A percentile compares a stretch with the other conserved stretches of the same genome.
These are phyloP conservation scores for Odobenus rosmarus DNA, from an alignment of 2,113 vertebrate genomes.

Conservation along the genomic window DNA sequence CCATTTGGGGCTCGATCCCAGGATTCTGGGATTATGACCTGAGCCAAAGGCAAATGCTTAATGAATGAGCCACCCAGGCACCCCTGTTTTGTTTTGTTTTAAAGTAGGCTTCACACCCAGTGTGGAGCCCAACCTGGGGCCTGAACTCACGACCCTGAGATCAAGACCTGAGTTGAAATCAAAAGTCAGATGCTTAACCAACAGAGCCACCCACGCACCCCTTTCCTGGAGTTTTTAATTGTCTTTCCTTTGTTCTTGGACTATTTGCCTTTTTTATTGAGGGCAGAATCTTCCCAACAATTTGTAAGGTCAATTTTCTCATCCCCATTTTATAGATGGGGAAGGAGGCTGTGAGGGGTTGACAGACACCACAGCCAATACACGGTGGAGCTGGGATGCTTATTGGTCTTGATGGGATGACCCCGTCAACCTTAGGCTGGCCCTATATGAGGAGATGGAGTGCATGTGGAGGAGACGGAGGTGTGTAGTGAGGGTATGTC, in stretches of 20 bases:
- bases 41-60: too few species aligned
- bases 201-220: background rate
- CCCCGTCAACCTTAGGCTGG: background rate
- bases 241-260: background rate
- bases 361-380: background rate
- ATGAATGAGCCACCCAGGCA: too few species aligned
- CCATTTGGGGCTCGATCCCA: too few species aligned
- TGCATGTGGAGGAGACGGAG: background rate
- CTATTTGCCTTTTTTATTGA: background rate
- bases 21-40: too few species aligned
- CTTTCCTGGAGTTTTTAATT: constrained; percentile 13
- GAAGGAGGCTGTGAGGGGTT: background rate
- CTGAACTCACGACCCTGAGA: background rate
- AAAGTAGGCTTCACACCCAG: background rate
- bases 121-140: background rate
- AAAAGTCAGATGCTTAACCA: background rate
- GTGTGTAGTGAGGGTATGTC: background rate
- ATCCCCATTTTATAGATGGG: background rate
- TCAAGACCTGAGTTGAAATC: background rate
- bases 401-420: background rate
- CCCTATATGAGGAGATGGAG: background rate
- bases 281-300: background rate
- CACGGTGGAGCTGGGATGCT: background rate
- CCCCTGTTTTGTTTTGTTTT: background rate
- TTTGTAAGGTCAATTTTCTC: background rate